Base-by-base conservation (phyloP, 1,140 invertebrate genomes). In the Bombus soroeensis region DNA sequence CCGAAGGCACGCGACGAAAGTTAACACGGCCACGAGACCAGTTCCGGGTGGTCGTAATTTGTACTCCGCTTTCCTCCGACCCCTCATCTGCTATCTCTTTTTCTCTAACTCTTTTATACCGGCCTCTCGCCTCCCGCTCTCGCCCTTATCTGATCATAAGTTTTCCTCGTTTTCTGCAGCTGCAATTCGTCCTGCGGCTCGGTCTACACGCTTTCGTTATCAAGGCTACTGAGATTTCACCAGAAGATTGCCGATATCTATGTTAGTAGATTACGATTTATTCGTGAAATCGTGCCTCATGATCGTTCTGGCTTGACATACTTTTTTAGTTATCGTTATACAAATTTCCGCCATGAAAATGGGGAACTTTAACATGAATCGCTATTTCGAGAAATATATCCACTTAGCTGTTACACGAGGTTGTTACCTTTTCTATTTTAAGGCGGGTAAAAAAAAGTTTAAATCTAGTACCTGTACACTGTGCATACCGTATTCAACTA, bases 161-260 rank as follows among this genome's bases (percentile, higher is more conserved):
- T 90, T 90, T 90, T 86, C 83, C 89, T 88, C 87, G 86, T 90
- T 90, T 88, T 90, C 89, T 90, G 89, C 86, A 90, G 89, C 89
- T 90, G 89, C 89, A 90, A 86, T 90, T 90, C 78, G 83, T 89
- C 88, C 81, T 75, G 76, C 88, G 76, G 43, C 80, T 41, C 81
- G 88, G 53, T 72, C 34, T 90, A 62, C 76, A 85, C 83, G 81
- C 57, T 87, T 82, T 71, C 85, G 88, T 87, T 89, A 85, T 87
- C 88, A 87, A 85, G 85, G 73, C 78, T 83, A 74, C 73, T 74
- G 81, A 90, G 85, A 83, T 87, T 86, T 75, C 80, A 57, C n/a
- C 25, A 32, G 43, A 77, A 89, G 88, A 89, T 89, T 87, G 75
- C 66, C 73, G 70, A 68, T 89, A 86, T 78, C 76, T 88, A 82